Percentiles rank a stretch among this genome's conserved stretches.
Conservation (phyloP, 2,888 invertebrate genomes). For the Sturmia bella region DNA sequence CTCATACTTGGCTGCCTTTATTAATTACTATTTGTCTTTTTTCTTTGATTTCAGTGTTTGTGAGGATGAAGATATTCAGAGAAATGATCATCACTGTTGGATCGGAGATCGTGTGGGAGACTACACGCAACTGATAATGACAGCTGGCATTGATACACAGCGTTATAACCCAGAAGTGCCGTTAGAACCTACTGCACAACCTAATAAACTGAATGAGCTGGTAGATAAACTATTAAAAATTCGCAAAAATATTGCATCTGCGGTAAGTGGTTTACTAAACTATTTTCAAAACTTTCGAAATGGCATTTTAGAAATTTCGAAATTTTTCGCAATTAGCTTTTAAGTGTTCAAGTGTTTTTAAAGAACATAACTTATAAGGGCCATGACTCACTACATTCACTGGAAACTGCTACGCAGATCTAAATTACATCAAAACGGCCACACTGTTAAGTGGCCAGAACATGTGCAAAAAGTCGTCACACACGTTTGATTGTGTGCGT, state of each 20-base stretch:
- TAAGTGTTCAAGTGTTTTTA: no score
- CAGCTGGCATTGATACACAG: constrained; percentile 79
- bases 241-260: constrained; percentile 79
- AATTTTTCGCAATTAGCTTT: no score
- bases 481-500: no score
- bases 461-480: no score
- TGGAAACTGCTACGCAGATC: no score
- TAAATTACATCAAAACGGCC: no score
- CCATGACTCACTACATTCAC: no score
- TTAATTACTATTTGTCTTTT: constrained; percentile 17
- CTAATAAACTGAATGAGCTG: constrained; percentile 79
- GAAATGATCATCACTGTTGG: constrained; percentile 81
- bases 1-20: no score
- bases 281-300: no score
- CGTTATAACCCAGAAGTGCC: constrained; percentile 82
- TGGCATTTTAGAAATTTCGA: no score
- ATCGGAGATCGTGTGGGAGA: constrained; percentile 81
- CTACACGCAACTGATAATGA: constrained; percentile 80
- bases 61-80: constrained; percentile 80
- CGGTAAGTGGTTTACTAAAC: constrained; percentile 74
- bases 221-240: constrained; percentile 81
- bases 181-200: constrained; percentile 76
- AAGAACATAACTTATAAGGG: no score
- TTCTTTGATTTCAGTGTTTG: constrained; percentile 76
- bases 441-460: no score